A percentile compares a stretch with the other conserved stretches of the same genome.
Conservation (phyloP, 1,140 invertebrate species). For the Drosophila arizonae region DNA sequence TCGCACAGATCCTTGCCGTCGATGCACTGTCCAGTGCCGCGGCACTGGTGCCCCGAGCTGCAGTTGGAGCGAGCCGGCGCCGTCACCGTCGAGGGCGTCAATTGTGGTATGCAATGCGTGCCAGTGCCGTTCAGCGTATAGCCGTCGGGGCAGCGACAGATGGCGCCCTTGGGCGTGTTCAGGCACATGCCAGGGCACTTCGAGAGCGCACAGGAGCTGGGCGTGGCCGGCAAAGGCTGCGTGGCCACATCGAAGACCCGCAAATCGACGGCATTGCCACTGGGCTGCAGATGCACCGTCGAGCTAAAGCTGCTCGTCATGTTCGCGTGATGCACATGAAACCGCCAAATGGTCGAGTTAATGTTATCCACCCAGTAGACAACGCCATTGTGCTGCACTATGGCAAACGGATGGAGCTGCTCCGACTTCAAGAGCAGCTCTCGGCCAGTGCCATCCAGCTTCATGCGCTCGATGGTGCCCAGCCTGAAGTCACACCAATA, state of each 20-base stretch:
- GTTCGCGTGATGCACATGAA: slow-evolving; percentile 58
- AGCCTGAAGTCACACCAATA: slow-evolving; percentile 89
- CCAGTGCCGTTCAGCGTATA: slow-evolving; percentile 74
- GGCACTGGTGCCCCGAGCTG: slow-evolving; percentile 64
- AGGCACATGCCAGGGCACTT: slow-evolving; percentile 80
- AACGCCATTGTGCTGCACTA: slow-evolving; percentile 86
- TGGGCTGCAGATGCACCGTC: slow-evolving; percentile 58
- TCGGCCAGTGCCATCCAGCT: slow-evolving; percentile 88
- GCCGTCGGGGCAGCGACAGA: slow-evolving; percentile 79
- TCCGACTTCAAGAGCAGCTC: slow-evolving; percentile 85
- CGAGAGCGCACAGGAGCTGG: slow-evolving; percentile 64
- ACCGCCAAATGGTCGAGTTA: slow-evolving; percentile 65
- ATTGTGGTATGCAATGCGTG: slow-evolving; percentile 69
- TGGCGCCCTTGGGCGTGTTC: slow-evolving; percentile 70
- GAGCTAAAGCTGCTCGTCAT: slow-evolving; percentile 57
- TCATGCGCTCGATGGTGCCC: slow-evolving; percentile 88
- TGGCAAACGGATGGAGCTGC: slow-evolving; percentile 88
- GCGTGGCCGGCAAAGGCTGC: slow-evolving; percentile 47
- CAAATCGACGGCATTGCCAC: slow-evolving; percentile 59
- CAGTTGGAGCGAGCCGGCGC: slow-evolving; percentile 52
- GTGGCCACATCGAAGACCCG: slow-evolving; percentile 68
- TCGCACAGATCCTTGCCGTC: slow-evolving; percentile 88
- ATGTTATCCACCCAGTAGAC: slow-evolving; percentile 88
- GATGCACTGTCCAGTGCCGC: slow-evolving; percentile 83
- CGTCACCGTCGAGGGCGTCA: slow-evolving; percentile 36